A percentile compares a stretch with the other conserved stretches of the same genome.
Evolutionary conservation across 2,888 invertebrate genomes (phyloP).

Genomic region (Phytoseiulus persimilis): DNA sequence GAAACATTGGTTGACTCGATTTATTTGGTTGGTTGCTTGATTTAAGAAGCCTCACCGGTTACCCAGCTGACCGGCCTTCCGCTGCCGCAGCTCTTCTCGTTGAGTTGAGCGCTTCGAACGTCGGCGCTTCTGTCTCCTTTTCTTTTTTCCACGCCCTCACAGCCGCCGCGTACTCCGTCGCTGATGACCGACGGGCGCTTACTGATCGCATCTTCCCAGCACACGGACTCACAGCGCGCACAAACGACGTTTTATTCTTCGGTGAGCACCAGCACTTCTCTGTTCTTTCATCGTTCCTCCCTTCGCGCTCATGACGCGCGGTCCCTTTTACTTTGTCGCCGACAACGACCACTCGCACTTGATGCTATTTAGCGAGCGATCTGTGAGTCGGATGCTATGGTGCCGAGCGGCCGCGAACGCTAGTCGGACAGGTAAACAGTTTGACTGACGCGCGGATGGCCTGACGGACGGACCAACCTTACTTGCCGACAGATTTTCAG

Average conservation of each 20-base stretch:
- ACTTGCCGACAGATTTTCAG: neutral
- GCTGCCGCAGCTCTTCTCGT: neutral
- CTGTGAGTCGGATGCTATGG: neutral
- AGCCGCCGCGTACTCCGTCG: neutral
- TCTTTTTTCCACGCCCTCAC: neutral
- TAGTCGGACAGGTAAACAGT: neutral
- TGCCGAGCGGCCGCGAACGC: neutral
- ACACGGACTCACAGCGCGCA: neutral
- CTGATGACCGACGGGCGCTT: slow-evolving; percentile 5
- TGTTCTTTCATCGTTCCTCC: neutral
- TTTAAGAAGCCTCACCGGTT: neutral
- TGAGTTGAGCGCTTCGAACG: neutral
- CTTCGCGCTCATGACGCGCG: neutral
- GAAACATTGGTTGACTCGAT: neutral
- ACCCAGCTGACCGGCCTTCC: neutral
- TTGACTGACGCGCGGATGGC: neutral
- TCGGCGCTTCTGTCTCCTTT: neutral
- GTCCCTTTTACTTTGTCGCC: neutral
- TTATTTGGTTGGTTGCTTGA: neutral
- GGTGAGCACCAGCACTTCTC: neutral
- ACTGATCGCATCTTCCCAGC: neutral
- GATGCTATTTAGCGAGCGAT: neutral
- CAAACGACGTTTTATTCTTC: slow-evolving; percentile 5
- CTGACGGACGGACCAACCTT: neutral
- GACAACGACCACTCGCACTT: neutral